Base-by-base conservation (phyloP, 1,140 invertebrate species). In the Hylyphantes graminicola region DNA sequence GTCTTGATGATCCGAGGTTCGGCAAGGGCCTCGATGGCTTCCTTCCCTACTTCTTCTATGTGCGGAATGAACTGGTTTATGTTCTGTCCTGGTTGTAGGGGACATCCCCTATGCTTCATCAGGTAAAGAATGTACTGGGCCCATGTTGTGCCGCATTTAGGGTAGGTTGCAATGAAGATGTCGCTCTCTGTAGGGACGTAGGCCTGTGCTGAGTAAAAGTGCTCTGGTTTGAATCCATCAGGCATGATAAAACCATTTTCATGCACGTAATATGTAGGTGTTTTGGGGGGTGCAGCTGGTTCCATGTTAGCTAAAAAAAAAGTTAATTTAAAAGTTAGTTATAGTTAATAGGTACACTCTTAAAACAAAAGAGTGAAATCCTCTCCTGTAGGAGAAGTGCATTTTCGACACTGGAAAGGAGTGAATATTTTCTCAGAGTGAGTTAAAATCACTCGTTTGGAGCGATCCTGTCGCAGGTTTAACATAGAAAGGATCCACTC, bases 1-100 rank as follows among this genome's bases (percentile, higher is more conserved):
- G 96, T 21, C 87, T 95, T 94, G 64, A 75, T 75, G 21, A 63
- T 35, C 35, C 73, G 54, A 10, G n/a, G n/a, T 15, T 48, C 19
- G 4, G 11, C 9, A 13, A 74, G n/a, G 12, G 35, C 48, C 7
- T 55, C 51, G 0, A 86, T 48, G 55, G 48, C 17, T 61, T 85
- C 82, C 11, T 21, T 21, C 11, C 68, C 79, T 10, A 15, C 21
- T n/a, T n/a, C 53, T 67, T 78, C 76, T 12, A 78, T 8, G 50
- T 65, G 63, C 50, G 76, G 76, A 3, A 17, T n/a, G n/a, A 65
- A 54, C 7, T 51, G n/a, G n/a, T 50, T 19, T 5, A 78, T 63
- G 12, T 53, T 67, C 50, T 78, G 10, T 13, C 11, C 15, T 19
- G 11, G 11, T 57, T 15, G 0, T 3, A 61, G 13, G 4, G 48